Conservation (phyloP, 2,113 vertebrate genomes). For the Solenodon paradoxus region DNA sequence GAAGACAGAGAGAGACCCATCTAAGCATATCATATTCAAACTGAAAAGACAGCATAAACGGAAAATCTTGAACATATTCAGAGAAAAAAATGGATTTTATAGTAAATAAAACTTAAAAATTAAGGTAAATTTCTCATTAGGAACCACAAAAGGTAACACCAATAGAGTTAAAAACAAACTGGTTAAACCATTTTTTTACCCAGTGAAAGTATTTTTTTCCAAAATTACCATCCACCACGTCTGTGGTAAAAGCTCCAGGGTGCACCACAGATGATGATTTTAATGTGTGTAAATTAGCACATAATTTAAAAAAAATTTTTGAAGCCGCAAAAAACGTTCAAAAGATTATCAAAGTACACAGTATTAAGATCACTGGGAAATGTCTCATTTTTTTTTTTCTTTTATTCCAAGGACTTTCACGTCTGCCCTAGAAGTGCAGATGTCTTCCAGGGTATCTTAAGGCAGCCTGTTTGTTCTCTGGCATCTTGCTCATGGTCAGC, state of each 20-base stretch:
- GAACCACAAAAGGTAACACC: background rate
- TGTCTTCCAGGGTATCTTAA: background rate
- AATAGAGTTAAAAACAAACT: too few relatives aligned
- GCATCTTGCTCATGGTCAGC: background rate
- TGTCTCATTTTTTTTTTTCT: background rate
- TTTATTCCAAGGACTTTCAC: background rate
- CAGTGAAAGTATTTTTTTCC: background rate
- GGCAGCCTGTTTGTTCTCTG: background rate
- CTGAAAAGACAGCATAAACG: background rate
- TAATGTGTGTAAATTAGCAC: background rate
- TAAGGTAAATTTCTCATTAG: background rate
- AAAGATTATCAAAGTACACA: background rate
- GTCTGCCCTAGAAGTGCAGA: rapidly evolving
- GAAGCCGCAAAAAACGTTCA: background rate
- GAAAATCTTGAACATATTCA: background rate
- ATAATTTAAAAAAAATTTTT: background rate
- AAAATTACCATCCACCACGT: background rate
- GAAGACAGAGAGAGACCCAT: background rate
- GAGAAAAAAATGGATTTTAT: background rate
- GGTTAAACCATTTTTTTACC: background rate
- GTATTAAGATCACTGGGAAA: background rate
- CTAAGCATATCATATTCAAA: background rate
- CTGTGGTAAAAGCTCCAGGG: background rate
- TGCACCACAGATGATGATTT: background rate
- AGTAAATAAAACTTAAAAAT: background rate